Percentiles rank a stretch among this genome's conserved stretches.
phyloP scores from a whole-genome alignment of 2,888 invertebrate species.

The Griposia aprilina region DNA sequence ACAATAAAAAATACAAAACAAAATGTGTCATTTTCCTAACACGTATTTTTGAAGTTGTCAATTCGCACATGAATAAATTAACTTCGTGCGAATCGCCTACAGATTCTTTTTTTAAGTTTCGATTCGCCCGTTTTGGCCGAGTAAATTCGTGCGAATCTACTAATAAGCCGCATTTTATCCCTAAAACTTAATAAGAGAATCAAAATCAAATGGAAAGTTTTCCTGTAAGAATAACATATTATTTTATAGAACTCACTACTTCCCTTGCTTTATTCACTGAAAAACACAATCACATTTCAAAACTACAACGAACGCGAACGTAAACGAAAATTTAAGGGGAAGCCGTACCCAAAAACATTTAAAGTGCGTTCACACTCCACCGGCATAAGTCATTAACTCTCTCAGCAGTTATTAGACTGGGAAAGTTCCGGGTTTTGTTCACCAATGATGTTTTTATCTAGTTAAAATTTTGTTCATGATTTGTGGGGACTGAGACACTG shows the following conservation, averaged over 20 bases:
- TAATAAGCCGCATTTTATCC: too few relatives aligned
- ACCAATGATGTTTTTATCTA: conserved; percentile 72
- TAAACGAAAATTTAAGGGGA: conserved; percentile 58
- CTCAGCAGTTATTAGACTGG: conserved; percentile 67
- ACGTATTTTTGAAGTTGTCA: too few relatives aligned
- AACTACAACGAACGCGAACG: conserved; percentile 14
- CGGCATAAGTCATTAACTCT: conserved; percentile 71
- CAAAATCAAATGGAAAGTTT: neutral
- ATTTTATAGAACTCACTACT: neutral
- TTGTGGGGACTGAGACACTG: conserved; percentile 67
- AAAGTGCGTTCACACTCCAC: conserved; percentile 66
- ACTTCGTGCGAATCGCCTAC: too few relatives aligned
- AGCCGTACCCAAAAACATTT: conserved; percentile 59
- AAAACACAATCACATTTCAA: conserved; percentile 26
- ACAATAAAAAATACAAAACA: too few relatives aligned
- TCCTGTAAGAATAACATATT: neutral
- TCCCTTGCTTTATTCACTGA: neutral
- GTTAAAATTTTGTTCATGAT: conserved; percentile 66
- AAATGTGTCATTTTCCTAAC: too few relatives aligned
- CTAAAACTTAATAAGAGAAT: neutral
- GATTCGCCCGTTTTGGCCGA: too few relatives aligned
- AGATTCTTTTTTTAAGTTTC: too few relatives aligned
- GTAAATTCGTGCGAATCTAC: too few relatives aligned
- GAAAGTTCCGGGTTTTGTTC: conserved; percentile 67
- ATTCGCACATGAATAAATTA: too few relatives aligned